Conservation (phyloP, 30 jellyfish, hydroid and myxozoan genomes). For the Hydra vulgaris region DNA sequence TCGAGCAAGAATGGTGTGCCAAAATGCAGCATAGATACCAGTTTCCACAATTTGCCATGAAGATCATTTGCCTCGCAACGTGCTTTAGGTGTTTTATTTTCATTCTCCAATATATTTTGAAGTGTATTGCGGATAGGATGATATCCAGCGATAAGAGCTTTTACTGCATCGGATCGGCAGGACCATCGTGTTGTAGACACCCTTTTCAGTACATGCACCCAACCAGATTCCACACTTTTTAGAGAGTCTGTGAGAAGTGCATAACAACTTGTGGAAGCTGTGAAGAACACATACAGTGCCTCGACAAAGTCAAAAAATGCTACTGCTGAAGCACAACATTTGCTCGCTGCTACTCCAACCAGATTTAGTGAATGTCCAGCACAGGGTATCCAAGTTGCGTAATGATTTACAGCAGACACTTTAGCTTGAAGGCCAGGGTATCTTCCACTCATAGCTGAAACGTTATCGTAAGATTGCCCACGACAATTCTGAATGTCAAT, state of each 20-base stretch:
- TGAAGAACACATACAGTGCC: not conserved
- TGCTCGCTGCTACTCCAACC: not conserved
- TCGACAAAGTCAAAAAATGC: not conserved
- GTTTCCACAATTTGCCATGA: not conserved
- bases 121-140: not conserved
- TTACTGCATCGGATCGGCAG: not conserved
- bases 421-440: not conserved
- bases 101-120: not conserved
- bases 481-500: not conserved
- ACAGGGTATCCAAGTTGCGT: not conserved
- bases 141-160: not conserved
- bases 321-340: not conserved
- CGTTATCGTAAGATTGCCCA: not conserved
- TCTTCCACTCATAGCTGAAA: not conserved
- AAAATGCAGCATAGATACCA: not conserved
- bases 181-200: not conserved
- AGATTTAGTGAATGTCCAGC: not conserved
- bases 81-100: not conserved
- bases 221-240: not conserved
- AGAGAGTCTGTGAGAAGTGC: not conserved
- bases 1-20: not conserved
- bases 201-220: not conserved
- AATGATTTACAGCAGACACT: not conserved
- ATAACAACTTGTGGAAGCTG: not conserved
- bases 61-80: not conserved